phyloP scores from a whole-genome alignment of 2,888 invertebrate species.

The Onthophagus sagittarius region DNA sequence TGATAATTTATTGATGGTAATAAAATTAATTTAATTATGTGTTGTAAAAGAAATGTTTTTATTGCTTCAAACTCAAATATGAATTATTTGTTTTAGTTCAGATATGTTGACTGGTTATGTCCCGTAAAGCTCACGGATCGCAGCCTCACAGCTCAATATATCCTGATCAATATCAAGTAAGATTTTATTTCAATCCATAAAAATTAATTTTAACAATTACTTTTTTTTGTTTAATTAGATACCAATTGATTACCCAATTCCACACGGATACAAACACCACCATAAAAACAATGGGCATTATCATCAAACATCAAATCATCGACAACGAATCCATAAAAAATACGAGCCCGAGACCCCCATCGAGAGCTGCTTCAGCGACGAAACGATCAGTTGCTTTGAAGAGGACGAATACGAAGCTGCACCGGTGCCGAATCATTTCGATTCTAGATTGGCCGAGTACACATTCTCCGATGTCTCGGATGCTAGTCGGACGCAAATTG shows the following conservation, averaged over 20 bases:
- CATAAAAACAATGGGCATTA: slow-evolving; percentile 6
- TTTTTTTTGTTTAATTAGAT: slow-evolving; percentile 14
- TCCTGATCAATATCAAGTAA: slow-evolving; percentile 42
- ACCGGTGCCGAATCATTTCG: slow-evolving; percentile 25
- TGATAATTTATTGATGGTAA: too few species aligned
- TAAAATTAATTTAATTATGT: too few species aligned
- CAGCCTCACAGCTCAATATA: slow-evolving; percentile 17
- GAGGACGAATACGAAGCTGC: slow-evolving; percentile 36
- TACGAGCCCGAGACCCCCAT: slow-evolving; percentile 18
- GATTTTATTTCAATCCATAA: slow-evolving; percentile 14
- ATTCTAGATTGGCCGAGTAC: slow-evolving; percentile 32
- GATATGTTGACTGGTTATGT: slow-evolving; percentile 41
- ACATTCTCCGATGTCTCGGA: slow-evolving; percentile 42
- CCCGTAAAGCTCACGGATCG: slow-evolving; percentile 36
- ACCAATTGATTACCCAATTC: slow-evolving; percentile 28
- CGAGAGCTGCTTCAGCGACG: slow-evolving; percentile 42
- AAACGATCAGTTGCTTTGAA: slow-evolving; percentile 39
- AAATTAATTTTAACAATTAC: not conserved
- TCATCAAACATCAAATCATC: not conserved
- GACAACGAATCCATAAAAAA: slow-evolving; percentile 12
- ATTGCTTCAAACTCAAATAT: too few species aligned
- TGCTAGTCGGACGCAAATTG: slow-evolving; percentile 30
- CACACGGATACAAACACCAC: slow-evolving; percentile 26
- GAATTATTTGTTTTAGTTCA: too few species aligned
- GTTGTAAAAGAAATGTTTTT: slow-evolving; percentile 20